Conservation (phyloP, 2,797 vertebrate species). For the Hipposideros larvatus region DNA sequence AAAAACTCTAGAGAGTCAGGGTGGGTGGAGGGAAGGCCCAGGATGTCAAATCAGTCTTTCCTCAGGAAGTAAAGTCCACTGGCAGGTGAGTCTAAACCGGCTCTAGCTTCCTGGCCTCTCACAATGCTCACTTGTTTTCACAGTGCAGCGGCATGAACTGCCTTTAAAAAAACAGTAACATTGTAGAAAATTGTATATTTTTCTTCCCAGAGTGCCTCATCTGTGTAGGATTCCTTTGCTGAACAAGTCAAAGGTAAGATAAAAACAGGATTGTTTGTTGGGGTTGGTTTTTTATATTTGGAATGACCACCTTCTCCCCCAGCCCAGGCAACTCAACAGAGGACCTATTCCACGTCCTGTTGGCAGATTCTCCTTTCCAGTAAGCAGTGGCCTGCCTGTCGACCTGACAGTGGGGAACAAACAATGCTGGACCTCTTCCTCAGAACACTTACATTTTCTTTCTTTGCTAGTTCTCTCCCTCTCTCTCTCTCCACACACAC, state of each 20-base stretch:
- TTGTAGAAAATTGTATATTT: constrained; percentile 52
- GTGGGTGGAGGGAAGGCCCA: constrained; percentile 1
- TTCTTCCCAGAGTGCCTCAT: constrained; percentile 10
- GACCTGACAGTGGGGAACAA: not conserved
- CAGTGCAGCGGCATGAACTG: not conserved
- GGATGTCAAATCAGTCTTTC: constrained; percentile 40
- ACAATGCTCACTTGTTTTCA: constrained; percentile 63
- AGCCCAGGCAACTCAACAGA: not conserved
- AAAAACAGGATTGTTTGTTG: not conserved
- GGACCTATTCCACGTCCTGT: not conserved
- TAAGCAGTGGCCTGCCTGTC: not conserved
- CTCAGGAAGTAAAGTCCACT: constrained; percentile 77
- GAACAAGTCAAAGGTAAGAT: constrained; percentile 70
- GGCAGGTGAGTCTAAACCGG: not conserved
- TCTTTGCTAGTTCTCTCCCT: not conserved
- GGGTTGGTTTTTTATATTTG: not conserved
- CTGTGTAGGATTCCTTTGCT: not conserved
- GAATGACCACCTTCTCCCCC: not conserved
- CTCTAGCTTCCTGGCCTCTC: not conserved
- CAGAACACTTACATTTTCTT: not conserved
- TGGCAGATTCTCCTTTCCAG: not conserved
- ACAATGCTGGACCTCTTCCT: not conserved
- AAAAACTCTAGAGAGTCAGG: not conserved
- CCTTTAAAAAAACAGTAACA: constrained; percentile 29
- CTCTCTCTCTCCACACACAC: too few species aligned